Evolutionary conservation across 2,113 vertebrate genomes (phyloP).

Genomic region (Elaphurus davidianus): DNA sequence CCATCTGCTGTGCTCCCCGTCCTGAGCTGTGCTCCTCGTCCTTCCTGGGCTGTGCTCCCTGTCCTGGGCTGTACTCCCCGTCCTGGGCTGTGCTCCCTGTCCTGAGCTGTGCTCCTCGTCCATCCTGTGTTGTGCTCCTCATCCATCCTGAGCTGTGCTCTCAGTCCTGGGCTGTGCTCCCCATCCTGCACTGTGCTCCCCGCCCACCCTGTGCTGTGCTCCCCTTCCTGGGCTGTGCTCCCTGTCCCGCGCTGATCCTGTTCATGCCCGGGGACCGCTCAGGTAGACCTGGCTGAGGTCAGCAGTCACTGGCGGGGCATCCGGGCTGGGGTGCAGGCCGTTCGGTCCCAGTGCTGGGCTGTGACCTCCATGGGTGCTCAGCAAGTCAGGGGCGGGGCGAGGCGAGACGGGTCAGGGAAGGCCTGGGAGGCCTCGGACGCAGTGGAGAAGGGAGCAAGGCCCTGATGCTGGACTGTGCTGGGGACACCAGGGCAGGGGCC

Average conservation of each 20-base stretch:
- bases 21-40: no score
- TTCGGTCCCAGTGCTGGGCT: background rate
- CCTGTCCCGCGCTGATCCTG: rapidly evolving
- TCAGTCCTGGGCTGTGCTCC: no score
- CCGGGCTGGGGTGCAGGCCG: rapidly evolving
- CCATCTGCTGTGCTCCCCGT: background rate
- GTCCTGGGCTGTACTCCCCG: no score
- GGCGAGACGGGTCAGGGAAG: background rate
- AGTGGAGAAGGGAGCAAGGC: background rate
- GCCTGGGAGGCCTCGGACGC: background rate
- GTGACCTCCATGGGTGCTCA: background rate
- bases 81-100: background rate
- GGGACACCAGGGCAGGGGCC: background rate
- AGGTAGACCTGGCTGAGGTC: background rate
- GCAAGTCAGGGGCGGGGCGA: rapidly evolving
- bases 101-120: rapidly evolving
- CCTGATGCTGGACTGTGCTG: no score
- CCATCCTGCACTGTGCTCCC: no score
- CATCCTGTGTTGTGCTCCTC: background rate
- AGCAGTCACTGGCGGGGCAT: rapidly evolving
- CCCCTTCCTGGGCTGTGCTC: no score
- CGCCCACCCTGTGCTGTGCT: no score
- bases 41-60: no score
- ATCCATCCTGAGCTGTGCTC: background rate
- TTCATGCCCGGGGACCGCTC: background rate